phyloP scores from a whole-genome alignment of 2,888 invertebrate genomes.

The Stramonita haemastoma region DNA sequence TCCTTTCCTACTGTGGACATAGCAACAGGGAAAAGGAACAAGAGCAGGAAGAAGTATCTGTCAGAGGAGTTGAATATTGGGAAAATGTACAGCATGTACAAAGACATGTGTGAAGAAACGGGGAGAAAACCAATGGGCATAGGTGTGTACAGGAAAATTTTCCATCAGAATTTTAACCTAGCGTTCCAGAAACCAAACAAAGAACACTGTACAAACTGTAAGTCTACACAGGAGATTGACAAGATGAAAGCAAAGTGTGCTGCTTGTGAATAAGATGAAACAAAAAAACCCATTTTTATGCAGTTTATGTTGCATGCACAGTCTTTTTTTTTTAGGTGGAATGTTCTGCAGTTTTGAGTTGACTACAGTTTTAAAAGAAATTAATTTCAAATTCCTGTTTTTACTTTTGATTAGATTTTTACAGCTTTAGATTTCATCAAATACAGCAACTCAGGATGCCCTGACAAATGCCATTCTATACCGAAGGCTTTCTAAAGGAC shows the following conservation, averaged over 20 bases:
- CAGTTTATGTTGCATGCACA: neutral
- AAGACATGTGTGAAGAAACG: constrained; percentile 42
- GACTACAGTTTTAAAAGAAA: neutral
- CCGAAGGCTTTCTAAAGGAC: too few species aligned
- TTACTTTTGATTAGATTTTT: neutral
- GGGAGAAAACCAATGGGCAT: constrained; percentile 39
- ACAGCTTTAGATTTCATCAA: too few species aligned
- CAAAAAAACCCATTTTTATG: neutral
- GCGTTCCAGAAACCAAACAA: constrained; percentile 53
- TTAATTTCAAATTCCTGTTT: neutral
- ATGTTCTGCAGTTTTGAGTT: neutral
- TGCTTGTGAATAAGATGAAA: neutral
- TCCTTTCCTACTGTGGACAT: constrained; percentile 20
- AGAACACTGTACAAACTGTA: constrained; percentile 50
- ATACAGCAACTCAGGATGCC: neutral
- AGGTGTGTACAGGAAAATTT: constrained; percentile 48
- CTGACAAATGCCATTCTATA: neutral
- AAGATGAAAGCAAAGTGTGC: constrained; percentile 34
- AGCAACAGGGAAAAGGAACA: neutral
- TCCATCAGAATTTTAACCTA: constrained; percentile 50
- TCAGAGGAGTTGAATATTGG: constrained; percentile 29
- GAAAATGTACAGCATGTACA: constrained; percentile 38
- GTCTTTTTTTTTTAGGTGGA: neutral
- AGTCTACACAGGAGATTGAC: constrained; percentile 33
- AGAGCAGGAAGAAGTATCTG: constrained; percentile 25